phyloP scores from a whole-genome alignment of 2,797 vertebrate genomes.

The Sebastes paucispinis region DNA sequence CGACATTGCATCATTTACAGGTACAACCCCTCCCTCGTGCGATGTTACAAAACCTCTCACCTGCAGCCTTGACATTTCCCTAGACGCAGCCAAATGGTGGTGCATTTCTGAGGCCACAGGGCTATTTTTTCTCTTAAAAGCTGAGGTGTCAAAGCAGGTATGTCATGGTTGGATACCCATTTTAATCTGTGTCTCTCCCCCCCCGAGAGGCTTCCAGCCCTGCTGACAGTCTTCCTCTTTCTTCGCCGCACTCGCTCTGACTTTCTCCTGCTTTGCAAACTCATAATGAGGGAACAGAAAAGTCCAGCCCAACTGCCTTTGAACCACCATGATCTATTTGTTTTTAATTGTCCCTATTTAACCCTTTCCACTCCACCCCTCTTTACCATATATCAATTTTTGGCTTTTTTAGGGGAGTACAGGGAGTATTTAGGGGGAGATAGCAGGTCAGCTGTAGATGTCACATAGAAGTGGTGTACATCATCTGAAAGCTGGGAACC shows the following conservation, averaged over 20 bases:
- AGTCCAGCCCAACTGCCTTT: constrained; percentile 9
- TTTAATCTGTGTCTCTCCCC: constrained; percentile 68
- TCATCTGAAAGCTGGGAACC: no score
- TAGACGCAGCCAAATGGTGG: constrained; percentile 28
- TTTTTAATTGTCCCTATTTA: not conserved
- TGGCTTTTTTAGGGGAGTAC: no score
- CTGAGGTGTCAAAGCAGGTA: constrained; percentile 74
- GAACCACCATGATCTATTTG: not conserved
- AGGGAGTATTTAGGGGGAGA: no score
- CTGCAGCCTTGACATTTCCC: constrained; percentile 35
- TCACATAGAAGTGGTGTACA: no score
- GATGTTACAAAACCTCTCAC: constrained; percentile 16
- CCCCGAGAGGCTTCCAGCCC: constrained; percentile 48
- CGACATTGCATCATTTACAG: constrained; percentile 25
- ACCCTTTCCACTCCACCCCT: no score
- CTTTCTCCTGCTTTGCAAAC: constrained; percentile 13
- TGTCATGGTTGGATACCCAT: constrained; percentile 75
- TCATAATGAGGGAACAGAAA: constrained; percentile 21
- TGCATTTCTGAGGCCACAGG: constrained; percentile 55
- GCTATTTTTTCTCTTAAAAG: constrained; percentile 60
- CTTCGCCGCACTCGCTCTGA: not conserved
- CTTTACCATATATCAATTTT: no score
- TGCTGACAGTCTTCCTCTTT: constrained; percentile 54
- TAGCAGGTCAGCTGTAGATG: no score
- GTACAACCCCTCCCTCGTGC: not conserved